Base-by-base conservation (phyloP, 2,888 invertebrate genomes). In the Meandrusa payeni region DNA sequence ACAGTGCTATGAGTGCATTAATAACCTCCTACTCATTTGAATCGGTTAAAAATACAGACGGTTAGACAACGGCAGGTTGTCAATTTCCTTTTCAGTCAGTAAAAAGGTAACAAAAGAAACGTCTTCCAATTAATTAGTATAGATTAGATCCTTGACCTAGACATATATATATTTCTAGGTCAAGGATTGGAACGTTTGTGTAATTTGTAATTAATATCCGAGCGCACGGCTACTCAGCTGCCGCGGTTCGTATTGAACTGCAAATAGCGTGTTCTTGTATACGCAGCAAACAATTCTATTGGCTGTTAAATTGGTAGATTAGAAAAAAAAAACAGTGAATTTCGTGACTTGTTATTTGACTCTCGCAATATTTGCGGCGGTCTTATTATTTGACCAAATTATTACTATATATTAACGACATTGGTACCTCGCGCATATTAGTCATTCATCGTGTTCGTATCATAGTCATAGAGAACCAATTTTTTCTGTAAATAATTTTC, bases 221-320 rank as follows among this genome's bases (percentile, higher is more conserved):
- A n/a, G n/a, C n/a, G n/a, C n/a, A n/a, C n/a, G n/a, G n/a, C n/a
- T n/a, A n/a, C n/a, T n/a, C n/a, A n/a, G n/a, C n/a, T n/a, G n/a
- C n/a, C n/a, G n/a, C n/a, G n/a, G 5, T 39, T 39, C 1, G 2
- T 31, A 40, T 32, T 40, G 40, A 19, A 11, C 24, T 10, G 11
- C 24, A 40, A 32, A 40, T 19, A 31, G 32, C 26, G 20, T 27
- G 41, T 19, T 17, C 13, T 26, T 4, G 7, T 7, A 17, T 12
- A 15, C 33, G 29, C 17, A 47, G 57, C 62, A 64, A 70, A 69
- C 69, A 70, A 69, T 68, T 69, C 64, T 65, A 69, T 72, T 70
- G 63, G 58, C 55, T 56, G 65, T 67, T 69, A 75, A 75, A 76
- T 76, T 78, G 68, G 67, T 69, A 55, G 62, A 65, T 70, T 69